These are phyloP conservation scores for Blastobasis lacticolella DNA, from an alignment of 2,888 invertebrate species.

Conservation along the genomic window DNA sequence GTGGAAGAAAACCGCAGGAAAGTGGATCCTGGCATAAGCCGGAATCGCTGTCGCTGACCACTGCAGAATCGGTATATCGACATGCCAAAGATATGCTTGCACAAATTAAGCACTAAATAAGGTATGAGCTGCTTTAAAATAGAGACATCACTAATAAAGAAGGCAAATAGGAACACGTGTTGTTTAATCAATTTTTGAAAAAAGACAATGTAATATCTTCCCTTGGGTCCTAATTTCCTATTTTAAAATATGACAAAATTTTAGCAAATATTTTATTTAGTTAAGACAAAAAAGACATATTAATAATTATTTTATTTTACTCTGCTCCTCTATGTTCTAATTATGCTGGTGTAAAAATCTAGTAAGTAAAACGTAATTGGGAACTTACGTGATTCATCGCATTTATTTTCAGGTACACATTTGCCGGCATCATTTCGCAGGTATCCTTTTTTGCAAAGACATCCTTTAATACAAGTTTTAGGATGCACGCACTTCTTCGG, in stretches of 20 bases:
- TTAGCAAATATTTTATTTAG: too few species aligned
- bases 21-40: too few species aligned
- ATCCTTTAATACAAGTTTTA: constrained; percentile 7
- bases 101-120: too few species aligned
- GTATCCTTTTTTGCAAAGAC: constrained; percentile 11
- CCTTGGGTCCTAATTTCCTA: too few species aligned
- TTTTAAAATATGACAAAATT: too few species aligned
- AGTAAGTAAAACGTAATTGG: background rate
- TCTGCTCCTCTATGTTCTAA: too few species aligned
- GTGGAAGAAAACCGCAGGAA: too few species aligned
- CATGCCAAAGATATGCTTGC: too few species aligned
- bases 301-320: too few species aligned
- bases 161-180: background rate
- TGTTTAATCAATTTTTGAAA: background rate
- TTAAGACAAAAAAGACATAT: too few species aligned
- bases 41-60: too few species aligned
- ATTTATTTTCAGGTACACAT: constrained; percentile 8
- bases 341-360: background rate
- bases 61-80: too few species aligned
- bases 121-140: background rate
- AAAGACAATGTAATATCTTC: background rate
- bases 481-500: constrained; percentile 14
- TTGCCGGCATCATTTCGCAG: constrained; percentile 7
- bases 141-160: background rate
- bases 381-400: background rate